Evolutionary conservation across 2,797 vertebrate genomes (phyloP).

Genomic region (Sylvilagus floridanus): DNA sequence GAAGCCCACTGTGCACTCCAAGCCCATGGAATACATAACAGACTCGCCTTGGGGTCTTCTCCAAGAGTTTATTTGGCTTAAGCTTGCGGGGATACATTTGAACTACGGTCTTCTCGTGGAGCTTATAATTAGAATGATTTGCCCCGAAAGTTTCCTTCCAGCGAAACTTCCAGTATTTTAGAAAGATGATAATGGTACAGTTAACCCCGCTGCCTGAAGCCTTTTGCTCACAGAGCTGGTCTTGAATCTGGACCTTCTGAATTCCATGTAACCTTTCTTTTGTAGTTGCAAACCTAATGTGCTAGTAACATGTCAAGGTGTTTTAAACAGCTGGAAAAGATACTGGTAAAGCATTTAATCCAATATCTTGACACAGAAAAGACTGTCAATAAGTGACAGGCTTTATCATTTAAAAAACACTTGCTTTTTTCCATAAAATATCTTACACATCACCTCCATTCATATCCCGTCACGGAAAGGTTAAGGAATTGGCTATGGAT

Average conservation of each 20-base stretch:
- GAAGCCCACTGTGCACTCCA: neutral
- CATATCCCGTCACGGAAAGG: neutral
- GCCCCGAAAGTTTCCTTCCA: neutral
- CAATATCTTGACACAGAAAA: neutral
- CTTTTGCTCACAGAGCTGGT: neutral
- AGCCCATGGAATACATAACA: neutral
- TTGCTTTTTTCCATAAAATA: neutral
- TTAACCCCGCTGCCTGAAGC: neutral
- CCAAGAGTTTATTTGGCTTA: neutral
- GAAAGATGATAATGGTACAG: neutral
- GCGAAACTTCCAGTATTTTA: neutral
- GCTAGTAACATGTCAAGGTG: neutral
- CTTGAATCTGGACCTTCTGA: neutral
- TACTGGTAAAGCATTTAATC: neutral
- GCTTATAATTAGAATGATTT: conserved; percentile 5
- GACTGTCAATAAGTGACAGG: neutral
- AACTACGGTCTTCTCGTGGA: neutral
- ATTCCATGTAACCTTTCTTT: neutral
- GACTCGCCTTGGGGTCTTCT: neutral
- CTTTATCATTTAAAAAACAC: neutral
- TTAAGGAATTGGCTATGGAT: neutral
- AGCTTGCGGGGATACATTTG: neutral
- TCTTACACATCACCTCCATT: neutral
- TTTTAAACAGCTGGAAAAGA: neutral
- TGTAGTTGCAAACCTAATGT: neutral